Conservation (phyloP, 2,797 vertebrate genomes). For the Tapirus indicus region DNA sequence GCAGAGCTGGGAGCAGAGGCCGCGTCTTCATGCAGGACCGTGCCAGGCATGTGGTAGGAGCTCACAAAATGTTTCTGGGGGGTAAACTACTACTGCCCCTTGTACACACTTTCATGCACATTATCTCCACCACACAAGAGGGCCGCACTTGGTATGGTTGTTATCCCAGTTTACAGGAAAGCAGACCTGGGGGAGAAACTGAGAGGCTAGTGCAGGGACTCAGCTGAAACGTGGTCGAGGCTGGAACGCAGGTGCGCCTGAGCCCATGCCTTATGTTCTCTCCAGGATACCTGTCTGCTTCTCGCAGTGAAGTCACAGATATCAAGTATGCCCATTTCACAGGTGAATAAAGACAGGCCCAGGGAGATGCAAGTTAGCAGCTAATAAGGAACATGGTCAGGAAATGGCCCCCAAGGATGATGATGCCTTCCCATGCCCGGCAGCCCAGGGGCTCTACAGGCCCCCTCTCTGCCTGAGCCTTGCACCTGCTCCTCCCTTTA, state of each 20-base stretch:
- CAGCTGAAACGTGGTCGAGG: background rate
- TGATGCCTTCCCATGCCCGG: background rate
- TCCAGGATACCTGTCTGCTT: background rate
- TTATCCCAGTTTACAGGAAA: background rate
- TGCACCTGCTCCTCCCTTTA: background rate
- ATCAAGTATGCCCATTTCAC: background rate
- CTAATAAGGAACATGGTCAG: background rate
- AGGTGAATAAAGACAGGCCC: background rate
- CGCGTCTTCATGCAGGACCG: background rate
- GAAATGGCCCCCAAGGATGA: background rate
- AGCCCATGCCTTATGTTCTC: background rate
- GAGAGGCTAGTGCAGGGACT: background rate
- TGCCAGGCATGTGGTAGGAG: background rate
- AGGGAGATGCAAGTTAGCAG: background rate
- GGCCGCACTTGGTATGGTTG: too few species aligned
- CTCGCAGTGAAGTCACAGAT: background rate
- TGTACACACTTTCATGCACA: background rate
- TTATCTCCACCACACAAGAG: background rate
- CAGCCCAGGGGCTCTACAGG: background rate
- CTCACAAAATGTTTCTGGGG: background rate
- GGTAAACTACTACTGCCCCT: background rate
- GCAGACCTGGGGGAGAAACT: background rate
- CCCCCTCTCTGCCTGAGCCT: background rate
- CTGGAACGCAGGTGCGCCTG: background rate
- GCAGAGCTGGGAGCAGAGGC: background rate